These are phyloP conservation scores for Lycophotia porphyrea DNA, from an alignment of 2,888 invertebrate species.

Conservation along the genomic window DNA sequence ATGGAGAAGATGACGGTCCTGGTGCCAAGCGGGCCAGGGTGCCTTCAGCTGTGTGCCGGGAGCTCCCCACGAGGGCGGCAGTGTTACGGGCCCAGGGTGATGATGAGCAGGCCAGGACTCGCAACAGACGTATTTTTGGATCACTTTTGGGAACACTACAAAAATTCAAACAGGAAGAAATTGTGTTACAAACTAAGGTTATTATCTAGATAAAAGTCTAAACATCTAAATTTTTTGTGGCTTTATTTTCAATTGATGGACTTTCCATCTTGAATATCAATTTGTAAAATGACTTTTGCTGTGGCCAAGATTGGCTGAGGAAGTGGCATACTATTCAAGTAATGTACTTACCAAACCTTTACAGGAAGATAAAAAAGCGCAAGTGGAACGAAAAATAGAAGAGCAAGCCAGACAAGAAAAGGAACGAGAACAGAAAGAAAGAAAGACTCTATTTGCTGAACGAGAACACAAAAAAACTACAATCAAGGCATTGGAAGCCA, in stretches of 20 bases:
- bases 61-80: constrained; percentile 93
- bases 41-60: constrained; percentile 95
- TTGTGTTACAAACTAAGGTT: constrained; percentile 95
- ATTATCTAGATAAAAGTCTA: background rate
- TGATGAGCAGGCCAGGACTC: constrained; percentile 94
- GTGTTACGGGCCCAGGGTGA: constrained; percentile 93
- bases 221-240: background rate
- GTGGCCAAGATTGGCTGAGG: background rate
- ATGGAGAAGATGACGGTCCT: constrained; percentile 86
- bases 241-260: constrained; percentile 2
- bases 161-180: constrained; percentile 98
- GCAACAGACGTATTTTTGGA: constrained; percentile 99
- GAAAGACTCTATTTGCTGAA: constrained; percentile 95
- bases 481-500: constrained; percentile 96
- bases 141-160: constrained; percentile 98
- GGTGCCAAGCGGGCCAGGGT: constrained; percentile 80
- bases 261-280: background rate
- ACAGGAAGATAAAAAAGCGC: constrained; percentile 90
- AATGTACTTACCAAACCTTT: constrained; percentile 26
- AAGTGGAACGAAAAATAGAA: constrained; percentile 98
- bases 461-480: constrained; percentile 96
- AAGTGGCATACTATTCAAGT: background rate
- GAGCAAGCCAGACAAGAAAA: constrained; percentile 96
- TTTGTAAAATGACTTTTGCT: background rate
- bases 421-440: constrained; percentile 94